These are phyloP conservation scores for Drosophila equinoxialis DNA, from an alignment of 1,140 invertebrate species.

Conservation along the genomic window DNA sequence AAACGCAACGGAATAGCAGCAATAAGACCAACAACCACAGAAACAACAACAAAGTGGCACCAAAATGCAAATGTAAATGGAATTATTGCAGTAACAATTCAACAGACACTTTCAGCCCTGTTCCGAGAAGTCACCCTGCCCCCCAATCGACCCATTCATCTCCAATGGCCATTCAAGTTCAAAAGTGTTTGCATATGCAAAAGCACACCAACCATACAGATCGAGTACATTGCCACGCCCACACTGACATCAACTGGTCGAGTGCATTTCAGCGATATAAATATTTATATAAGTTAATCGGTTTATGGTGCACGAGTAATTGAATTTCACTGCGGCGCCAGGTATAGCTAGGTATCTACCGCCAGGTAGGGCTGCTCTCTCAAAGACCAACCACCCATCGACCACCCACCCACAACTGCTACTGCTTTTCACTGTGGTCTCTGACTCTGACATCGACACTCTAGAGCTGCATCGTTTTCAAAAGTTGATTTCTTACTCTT, in stretches of 20 bases:
- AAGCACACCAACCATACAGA: constrained; percentile 41
- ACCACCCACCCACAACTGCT: neutral
- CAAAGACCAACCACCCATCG: neutral
- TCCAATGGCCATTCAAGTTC: constrained; percentile 22
- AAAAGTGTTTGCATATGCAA: constrained; percentile 78
- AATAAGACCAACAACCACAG: constrained; percentile 26
- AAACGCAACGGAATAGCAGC: constrained; percentile 35
- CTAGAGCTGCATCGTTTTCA: constrained; percentile 3
- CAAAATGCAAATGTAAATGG: constrained; percentile 74
- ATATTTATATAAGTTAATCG: constrained; percentile 81
- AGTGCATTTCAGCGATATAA: constrained; percentile 76
- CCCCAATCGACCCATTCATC: constrained; percentile 11
- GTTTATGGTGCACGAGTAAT: constrained; percentile 80
- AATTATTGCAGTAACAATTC: constrained; percentile 65
- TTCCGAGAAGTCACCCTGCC: too few species aligned
- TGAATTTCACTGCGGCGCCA: constrained; percentile 64
- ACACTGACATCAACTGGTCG: constrained; percentile 35
- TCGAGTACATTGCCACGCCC: constrained; percentile 33
- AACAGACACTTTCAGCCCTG: neutral
- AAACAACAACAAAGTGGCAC: constrained; percentile 32
- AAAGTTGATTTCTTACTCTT: constrained; percentile 21
- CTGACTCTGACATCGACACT: constrained; percentile 12
- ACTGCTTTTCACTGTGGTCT: neutral
- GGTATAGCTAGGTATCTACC: neutral
- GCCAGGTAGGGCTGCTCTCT: neutral